Evolutionary conservation across 2,797 vertebrate genomes (phyloP).

Genomic region (Meda fulgida): DNA sequence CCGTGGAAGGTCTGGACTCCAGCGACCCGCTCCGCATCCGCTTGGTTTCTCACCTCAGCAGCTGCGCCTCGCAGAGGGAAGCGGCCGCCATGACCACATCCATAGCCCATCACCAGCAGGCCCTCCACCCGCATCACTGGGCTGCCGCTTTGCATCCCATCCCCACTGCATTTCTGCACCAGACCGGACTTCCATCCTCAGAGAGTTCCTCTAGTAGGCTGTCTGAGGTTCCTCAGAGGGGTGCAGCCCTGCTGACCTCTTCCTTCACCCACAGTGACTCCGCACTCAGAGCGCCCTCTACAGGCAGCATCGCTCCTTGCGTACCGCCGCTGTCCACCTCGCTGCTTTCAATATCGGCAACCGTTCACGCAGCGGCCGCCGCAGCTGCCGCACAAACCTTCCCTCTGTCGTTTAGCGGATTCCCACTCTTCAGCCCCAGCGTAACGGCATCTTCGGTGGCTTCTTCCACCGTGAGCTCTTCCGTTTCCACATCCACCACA

Average conservation of each 20-base stretch:
- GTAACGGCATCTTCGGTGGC: constrained; percentile 75
- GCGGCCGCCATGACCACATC: constrained; percentile 84
- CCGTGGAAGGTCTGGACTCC: constrained; percentile 88
- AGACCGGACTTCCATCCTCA: constrained; percentile 73
- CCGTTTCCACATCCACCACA: constrained; percentile 75
- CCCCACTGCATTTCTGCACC: constrained; percentile 81
- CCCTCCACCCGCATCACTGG: constrained; percentile 86
- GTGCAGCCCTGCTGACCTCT: constrained; percentile 76
- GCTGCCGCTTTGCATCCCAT: constrained; percentile 83
- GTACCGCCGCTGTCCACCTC: constrained; percentile 84
- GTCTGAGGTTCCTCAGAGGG: constrained; percentile 74
- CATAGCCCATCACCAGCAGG: constrained; percentile 71
- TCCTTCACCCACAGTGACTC: constrained; percentile 82
- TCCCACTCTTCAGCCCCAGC: constrained; percentile 82
- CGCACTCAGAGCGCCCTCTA: constrained; percentile 78
- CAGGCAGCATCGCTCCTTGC: constrained; percentile 77
- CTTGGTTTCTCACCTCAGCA: constrained; percentile 90
- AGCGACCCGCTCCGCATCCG: constrained; percentile 84
- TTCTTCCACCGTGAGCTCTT: constrained; percentile 78
- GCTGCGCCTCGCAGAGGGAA: constrained; percentile 88
- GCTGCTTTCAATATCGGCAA: constrained; percentile 87
- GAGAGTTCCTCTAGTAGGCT: constrained; percentile 70
- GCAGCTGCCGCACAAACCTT: constrained; percentile 84
- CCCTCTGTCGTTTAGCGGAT: constrained; percentile 84
- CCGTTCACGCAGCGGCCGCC: constrained; percentile 79